phyloP scores from a whole-genome alignment of 2,113 vertebrate species.

The Pitta sordida region DNA sequence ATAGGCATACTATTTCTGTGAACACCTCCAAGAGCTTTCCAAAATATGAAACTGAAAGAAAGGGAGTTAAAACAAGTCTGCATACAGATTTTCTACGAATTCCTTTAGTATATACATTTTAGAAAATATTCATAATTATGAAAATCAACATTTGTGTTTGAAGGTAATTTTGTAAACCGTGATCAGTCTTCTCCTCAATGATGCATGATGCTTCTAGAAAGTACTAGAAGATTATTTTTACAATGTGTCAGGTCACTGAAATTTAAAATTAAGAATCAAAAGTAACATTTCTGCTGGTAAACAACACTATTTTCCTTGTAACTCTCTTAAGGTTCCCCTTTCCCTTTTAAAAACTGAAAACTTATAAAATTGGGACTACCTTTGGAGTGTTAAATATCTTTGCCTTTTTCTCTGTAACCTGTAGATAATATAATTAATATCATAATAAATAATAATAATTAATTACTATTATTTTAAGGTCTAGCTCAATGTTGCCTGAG shows the following conservation, averaged over 20 bases:
- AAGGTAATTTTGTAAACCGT: not conserved
- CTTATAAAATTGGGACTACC: slow-evolving; percentile 24
- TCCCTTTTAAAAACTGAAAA: slow-evolving; percentile 42
- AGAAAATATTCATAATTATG: not conserved
- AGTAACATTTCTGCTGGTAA: not conserved
- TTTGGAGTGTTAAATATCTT: slow-evolving; percentile 36
- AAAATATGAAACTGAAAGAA: not conserved
- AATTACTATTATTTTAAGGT: not conserved
- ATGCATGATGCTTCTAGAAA: not conserved
- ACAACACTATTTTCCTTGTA: not conserved
- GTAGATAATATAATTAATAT: not conserved
- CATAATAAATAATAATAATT: not conserved
- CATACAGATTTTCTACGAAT: not conserved
- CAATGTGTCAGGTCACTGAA: not conserved
- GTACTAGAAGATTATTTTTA: not conserved
- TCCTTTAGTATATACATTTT: not conserved
- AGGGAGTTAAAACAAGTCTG: not conserved
- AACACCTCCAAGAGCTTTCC: not conserved
- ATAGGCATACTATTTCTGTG: not conserved
- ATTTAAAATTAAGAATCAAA: not conserved
- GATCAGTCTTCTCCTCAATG: not conserved
- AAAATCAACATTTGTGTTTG: not conserved
- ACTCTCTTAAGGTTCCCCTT: not conserved
- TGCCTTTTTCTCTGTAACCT: not conserved
- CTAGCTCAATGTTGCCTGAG: not conserved